These are phyloP conservation scores for Zonitis immaculata DNA, from an alignment of 2,888 invertebrate genomes.

Conservation along the genomic window DNA sequence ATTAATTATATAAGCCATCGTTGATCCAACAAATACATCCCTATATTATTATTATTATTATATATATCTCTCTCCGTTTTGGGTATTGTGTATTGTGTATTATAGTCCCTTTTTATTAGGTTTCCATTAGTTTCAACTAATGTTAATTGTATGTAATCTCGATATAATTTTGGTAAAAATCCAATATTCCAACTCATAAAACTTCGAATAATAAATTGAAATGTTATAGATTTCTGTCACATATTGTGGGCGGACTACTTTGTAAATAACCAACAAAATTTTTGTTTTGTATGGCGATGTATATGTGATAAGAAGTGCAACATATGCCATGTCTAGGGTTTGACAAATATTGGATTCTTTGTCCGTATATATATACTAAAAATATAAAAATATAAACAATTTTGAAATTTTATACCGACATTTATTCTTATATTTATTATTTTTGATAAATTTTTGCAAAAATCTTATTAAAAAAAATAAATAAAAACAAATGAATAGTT, in stretches of 20 bases:
- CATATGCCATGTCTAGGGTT: constrained; percentile 7
- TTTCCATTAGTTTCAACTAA: constrained; percentile 11
- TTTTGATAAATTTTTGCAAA: no score
- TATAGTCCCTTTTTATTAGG: constrained; percentile 12
- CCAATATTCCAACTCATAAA: no score
- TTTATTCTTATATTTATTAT: not conserved
- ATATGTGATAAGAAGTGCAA: constrained; percentile 12
- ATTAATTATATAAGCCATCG: constrained; percentile 48
- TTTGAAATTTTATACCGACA: constrained; percentile 4
- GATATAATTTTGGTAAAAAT: no score
- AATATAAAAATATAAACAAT: no score
- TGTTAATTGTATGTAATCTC: constrained; percentile 9
- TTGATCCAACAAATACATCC: constrained; percentile 26
- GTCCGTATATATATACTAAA: no score
- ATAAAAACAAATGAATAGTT: no score
- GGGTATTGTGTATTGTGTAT: constrained; percentile 12
- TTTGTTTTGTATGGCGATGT: constrained; percentile 18
- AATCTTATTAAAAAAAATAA: no score
- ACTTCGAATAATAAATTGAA: constrained; percentile 2
- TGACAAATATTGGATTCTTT: constrained; percentile 18
- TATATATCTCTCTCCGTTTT: constrained; percentile 12
- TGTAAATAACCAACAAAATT: constrained; percentile 15
- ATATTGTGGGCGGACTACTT: constrained; percentile 12
- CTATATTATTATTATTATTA: no score
- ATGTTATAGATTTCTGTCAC: constrained; percentile 5